Evolutionary conservation across 2,797 vertebrate species (phyloP), one percentile per base, ranked within the genome.

Genomic region (Luscinia luscinia): DNA sequence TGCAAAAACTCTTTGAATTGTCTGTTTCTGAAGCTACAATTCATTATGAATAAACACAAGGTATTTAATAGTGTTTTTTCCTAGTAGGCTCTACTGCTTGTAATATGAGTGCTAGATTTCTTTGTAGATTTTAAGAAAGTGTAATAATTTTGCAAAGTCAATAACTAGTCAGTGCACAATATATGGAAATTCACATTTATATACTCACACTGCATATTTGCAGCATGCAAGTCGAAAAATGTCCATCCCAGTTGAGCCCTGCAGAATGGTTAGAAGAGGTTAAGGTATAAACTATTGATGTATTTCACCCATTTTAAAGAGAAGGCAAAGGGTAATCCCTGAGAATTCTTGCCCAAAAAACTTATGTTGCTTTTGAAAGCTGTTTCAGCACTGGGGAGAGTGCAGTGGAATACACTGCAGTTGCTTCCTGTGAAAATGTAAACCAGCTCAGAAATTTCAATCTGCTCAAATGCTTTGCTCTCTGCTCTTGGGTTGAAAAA

Each of bases 371-470:
- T 61, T 84, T 81, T 84, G 83, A 91, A 94, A 63, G 43, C 17
- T 63, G 4, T 86, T 91, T 55, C 43, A 63, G 73, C 41, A 10
- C 24, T 40, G 30, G 5, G 11, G 32, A 41, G 26, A 57, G 49
- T 1, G 3, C 30, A 57, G 10, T 27, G 45, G 28, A 26, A 21
- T 41, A 19, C 21, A 4, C 15, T 1, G 1, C 15, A 45, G 16
- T 46, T 89, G 19, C 38, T 92, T 86, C 43, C 36, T 45, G 4
- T 54, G 62, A 69, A 88, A 72, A 81, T 38, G 16, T 28, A 43
- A 36, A 89, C 32, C 32, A 68, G 11, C 14, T 85, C 34, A 87
- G 82, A 89, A 66, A 40, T 69, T 14, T 67, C 23, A 14, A 14
- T 68, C 45, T 67, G 45, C 36, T 92, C 46, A 86, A 68, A 80